These are phyloP conservation scores for Trileptium ribeirensis DNA, from an alignment of 2,888 invertebrate genomes.

Conservation along the genomic window DNA sequence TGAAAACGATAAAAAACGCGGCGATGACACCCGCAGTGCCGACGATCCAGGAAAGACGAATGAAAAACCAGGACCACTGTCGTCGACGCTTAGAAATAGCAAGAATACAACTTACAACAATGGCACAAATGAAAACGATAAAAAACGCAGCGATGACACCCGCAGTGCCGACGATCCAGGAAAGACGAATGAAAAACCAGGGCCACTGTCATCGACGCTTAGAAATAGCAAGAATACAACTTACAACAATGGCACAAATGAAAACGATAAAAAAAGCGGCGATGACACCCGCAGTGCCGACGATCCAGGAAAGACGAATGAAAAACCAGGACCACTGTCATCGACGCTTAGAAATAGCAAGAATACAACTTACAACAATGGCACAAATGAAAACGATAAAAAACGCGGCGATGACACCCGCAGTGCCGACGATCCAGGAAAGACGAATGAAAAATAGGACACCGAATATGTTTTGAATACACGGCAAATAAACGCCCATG, in stretches of 20 bases:
- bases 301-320: slow-evolving; percentile 97
- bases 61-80: too few relatives aligned
- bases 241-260: slow-evolving; percentile 90
- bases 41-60: slow-evolving; percentile 97
- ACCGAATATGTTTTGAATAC: slow-evolving; percentile 99
- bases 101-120: slow-evolving; percentile 80
- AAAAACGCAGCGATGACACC: slow-evolving; percentile 87
- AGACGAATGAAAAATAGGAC: slow-evolving; percentile 97
- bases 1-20: slow-evolving; percentile 86
- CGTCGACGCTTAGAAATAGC: too few relatives aligned
- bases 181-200: slow-evolving; percentile 94
- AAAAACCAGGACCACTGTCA: too few relatives aligned
- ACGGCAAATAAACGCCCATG: slow-evolving; percentile 93
- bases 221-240: too few relatives aligned
- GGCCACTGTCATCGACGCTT: too few relatives aligned
- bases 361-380: slow-evolving; percentile 83
- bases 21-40: slow-evolving; percentile 91
- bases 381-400: slow-evolving; percentile 91
- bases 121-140: slow-evolving; percentile 90
- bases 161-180: slow-evolving; percentile 97
- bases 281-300: slow-evolving; percentile 91
- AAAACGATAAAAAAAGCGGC: slow-evolving; percentile 90
- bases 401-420: slow-evolving; percentile 87
- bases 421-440: slow-evolving; percentile 97
- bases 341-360: too few relatives aligned